Base-by-base conservation (phyloP, 2,888 invertebrate genomes). In the Lomographa bimaculata region DNA sequence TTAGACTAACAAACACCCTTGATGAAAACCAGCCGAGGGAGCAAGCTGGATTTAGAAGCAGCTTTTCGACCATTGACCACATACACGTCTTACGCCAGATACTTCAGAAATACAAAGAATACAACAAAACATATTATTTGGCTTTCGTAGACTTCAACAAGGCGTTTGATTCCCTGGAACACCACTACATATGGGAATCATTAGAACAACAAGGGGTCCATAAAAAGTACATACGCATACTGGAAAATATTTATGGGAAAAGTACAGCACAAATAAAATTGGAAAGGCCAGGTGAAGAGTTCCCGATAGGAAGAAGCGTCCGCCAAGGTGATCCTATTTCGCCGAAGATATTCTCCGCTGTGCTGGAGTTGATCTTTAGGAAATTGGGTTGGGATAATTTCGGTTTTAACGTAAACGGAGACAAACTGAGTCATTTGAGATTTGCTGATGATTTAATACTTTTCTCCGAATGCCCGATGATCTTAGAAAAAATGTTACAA, bases 91-190 rank as follows among this genome's bases (percentile, higher is more conserved):
- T 49, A 11, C 44, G 34, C 33, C 49, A 34, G 11, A 1, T 34
- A 3, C 1, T 34, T 5, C 9, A 34, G 11, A 34, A 34, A 52
- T 46, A 28, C 41, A 48, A 37, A 1, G 52, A 57, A 46, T 56
- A 51, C 8, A 37, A 41, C 9, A 45, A 43, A 30, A 23, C 10
- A 0, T 38, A 40, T 3, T 57, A 50, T 18, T 1, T 52, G 6
- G 50, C 35, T 0, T 56, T 57, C 9, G 39, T 60, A 0, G 57
- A 57, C 24, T 60, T 36, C 10, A 48, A 35, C 7, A 61, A 58
- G 10, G 57, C 56, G 0, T 59, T 56, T 9, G 53, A 56, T 8
- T 35, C 50, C 0, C 5, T 57, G 5, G 29, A 37, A 14, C 54
- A 57, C 19, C 10, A 12, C 0, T 40, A 29, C 5, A 51, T 59